phyloP scores from a whole-genome alignment of 1,140 invertebrate species.

The Procambarus clarkii region DNA sequence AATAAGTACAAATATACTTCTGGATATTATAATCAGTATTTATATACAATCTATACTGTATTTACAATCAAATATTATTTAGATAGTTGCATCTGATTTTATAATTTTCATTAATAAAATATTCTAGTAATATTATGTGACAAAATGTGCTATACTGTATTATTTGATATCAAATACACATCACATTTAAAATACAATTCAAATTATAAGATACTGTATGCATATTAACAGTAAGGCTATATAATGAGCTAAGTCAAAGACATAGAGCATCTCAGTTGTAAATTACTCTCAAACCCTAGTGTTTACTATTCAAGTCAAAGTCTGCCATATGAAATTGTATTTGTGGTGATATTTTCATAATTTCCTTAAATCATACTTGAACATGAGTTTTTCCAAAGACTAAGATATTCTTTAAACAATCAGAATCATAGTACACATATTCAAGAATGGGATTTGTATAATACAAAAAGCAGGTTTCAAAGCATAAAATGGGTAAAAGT shows the following conservation, averaged over 20 bases:
- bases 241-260: no score
- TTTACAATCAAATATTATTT: constrained; percentile 1
- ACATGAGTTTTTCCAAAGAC: no score
- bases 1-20: not conserved
- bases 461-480: no score
- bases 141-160: not conserved
- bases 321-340: not conserved
- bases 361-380: no score
- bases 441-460: no score
- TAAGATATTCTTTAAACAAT: no score
- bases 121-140: not conserved
- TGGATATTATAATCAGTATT: constrained; percentile 3
- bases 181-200: not conserved
- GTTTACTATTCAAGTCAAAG: not conserved
- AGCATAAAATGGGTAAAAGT: no score
- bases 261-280: no score
- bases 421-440: no score
- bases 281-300: not conserved
- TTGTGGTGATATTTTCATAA: no score
- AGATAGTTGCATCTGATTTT: not conserved
- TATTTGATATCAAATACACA: not conserved
- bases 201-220: not conserved
- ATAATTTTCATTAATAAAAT: not conserved
- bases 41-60: not conserved
- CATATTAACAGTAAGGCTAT: no score